These are phyloP conservation scores for Telmatherina bonti DNA, from an alignment of 2,797 vertebrate genomes.

Conservation along the genomic window DNA sequence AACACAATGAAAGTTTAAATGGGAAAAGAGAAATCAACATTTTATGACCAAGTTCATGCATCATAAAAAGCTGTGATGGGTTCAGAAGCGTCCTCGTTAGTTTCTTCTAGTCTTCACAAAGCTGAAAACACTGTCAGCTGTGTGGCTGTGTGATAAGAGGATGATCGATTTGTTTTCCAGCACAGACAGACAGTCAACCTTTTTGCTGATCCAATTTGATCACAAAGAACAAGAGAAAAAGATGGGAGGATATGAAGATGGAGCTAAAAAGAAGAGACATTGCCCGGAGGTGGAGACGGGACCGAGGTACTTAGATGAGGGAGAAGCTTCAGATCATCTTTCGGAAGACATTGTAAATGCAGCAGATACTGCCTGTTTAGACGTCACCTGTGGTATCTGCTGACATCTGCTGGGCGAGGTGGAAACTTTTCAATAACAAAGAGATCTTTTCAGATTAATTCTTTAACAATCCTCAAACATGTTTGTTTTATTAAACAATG, in stretches of 20 bases:
- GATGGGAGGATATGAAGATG: conserved; percentile 39
- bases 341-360: not conserved
- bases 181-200: conserved; percentile 68
- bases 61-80: conserved; percentile 6
- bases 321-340: not conserved
- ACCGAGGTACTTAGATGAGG: conserved; percentile 17
- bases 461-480: not conserved
- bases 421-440: conserved; percentile 17
- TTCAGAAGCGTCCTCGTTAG: conserved; percentile 23
- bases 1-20: not conserved
- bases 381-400: conserved; percentile 43
- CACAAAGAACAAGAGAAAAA: conserved; percentile 51
- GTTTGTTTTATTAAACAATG: not conserved
- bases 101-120: conserved; percentile 20
- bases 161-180: conserved; percentile 76
- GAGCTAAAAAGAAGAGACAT: conserved; percentile 29
- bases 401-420: conserved; percentile 72
- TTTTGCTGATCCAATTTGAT: conserved; percentile 70
- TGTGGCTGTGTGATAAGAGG: conserved; percentile 62
- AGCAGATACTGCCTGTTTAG: not conserved
- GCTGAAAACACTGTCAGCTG: conserved; percentile 28
- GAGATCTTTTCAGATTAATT: no score
- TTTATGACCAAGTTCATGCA: conserved; percentile 4
- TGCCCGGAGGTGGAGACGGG: conserved; percentile 16
- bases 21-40: not conserved